Base-by-base conservation (phyloP, 2,113 vertebrate genomes). In the Sapayoa aenigma region DNA sequence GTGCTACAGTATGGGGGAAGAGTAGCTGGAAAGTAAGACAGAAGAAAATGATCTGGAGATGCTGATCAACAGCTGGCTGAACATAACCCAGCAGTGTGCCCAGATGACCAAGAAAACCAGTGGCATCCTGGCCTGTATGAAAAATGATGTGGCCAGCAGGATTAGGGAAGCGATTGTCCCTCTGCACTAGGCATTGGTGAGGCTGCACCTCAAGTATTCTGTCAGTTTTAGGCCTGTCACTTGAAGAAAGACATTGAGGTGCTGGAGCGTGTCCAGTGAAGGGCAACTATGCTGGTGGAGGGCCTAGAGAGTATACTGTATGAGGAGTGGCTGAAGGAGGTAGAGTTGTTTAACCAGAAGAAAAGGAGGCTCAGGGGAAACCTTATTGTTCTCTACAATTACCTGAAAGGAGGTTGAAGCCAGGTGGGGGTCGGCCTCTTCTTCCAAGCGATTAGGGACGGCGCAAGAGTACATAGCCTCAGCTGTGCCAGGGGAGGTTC, bases 221-320 rank as follows among this genome's bases (percentile, higher is more conserved):
- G 28, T 53, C 55, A 60, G 18, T 33, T 77, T 46, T 77, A 49
- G n/a, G 39, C 6, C 24, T 17, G 13, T 73, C 7, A 5, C 25
- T 14, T 49, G 25, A 42, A 35, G 21, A 65, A 65, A 56, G 49
- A 25, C 35, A 9, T 23, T 41, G 42, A 35, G 58, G 21, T 42
- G 30, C 67, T 88, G 50, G 53, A 49, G 24, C 7, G 14, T 6
- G 2, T 71, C 39, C 65, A 47, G 83, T 59, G 37, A 39, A 60
- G 9, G 39, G 14, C 37, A 69, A 2, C 0, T 1, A 22, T 28
- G 55, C 0, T 0, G 35, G 11, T 15, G 25, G 30, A 15, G 22
- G 37, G 42, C 30, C 42, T 67, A 17, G 62, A 35, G 20, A 22
- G 5, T 27, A 9, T 49, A 6, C 8, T 49, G 23, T 62, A 17